These are phyloP conservation scores for Poeciliopsis presidionis DNA, from an alignment of 2,797 vertebrate genomes.

Conservation along the genomic window DNA sequence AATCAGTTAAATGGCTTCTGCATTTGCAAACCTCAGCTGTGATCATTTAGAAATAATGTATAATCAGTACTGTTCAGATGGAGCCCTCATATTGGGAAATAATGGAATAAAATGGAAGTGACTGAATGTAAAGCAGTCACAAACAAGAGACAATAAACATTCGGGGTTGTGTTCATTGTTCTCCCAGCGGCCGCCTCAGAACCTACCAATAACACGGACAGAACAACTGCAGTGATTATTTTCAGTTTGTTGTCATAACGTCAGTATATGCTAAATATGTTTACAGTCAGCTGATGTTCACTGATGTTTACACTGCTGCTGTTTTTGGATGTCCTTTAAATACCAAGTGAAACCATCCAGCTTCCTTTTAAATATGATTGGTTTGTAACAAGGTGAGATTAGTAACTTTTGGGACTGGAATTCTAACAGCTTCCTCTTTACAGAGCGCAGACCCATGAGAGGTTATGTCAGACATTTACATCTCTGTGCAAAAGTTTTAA, in stretches of 20 bases:
- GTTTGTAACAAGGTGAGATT: background rate
- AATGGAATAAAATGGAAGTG: conserved; percentile 55
- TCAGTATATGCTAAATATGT: conserved; percentile 6
- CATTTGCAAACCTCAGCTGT: conserved; percentile 70
- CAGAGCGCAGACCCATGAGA: background rate
- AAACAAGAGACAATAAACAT: conserved; percentile 23
- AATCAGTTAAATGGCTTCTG: conserved; percentile 74
- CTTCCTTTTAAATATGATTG: conserved; percentile 13
- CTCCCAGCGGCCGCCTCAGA: conserved; percentile 31
- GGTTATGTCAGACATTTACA: background rate
- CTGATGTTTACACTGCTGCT: conserved; percentile 22
- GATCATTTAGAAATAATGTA: conserved; percentile 67
- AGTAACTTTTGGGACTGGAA: background rate
- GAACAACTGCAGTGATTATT: conserved; percentile 43
- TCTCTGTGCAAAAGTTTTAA: background rate
- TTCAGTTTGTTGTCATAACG: conserved; percentile 44
- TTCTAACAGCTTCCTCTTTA: background rate
- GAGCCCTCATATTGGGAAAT: conserved; percentile 52
- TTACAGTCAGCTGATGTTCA: conserved; percentile 36
- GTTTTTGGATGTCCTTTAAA: conserved; percentile 29
- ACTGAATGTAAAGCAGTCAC: conserved; percentile 38
- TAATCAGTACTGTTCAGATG: conserved; percentile 67
- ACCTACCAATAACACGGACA: conserved; percentile 39
- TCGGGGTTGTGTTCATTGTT: conserved; percentile 27
- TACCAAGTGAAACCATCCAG: conserved; percentile 8